Evolutionary conservation across 2,113 vertebrate genomes (phyloP).

Genomic region (Thinocorus orbignyianus): DNA sequence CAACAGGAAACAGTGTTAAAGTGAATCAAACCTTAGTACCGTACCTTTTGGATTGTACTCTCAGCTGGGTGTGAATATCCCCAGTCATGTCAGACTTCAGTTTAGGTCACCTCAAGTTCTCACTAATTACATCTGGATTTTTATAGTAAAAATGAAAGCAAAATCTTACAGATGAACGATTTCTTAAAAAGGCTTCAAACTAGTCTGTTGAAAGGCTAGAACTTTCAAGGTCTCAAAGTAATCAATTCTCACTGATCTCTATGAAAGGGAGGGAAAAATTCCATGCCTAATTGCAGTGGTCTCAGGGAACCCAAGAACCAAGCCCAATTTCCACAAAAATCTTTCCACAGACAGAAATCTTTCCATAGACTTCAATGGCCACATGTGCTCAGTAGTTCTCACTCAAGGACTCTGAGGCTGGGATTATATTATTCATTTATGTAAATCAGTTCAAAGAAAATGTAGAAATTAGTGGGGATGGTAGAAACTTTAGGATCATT

Average conservation of each 20-base stretch:
- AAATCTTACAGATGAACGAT: not conserved
- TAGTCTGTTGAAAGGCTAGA: not conserved
- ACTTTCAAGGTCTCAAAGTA: not conserved
- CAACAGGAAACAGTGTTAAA: not conserved
- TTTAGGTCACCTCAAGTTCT: not conserved
- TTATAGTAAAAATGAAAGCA: not conserved
- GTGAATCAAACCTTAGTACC: not conserved
- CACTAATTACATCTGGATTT: not conserved
- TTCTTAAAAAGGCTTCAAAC: not conserved
- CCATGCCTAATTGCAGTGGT: not conserved
- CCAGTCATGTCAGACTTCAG: not conserved
- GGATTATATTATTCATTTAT: slow-evolving; percentile 14
- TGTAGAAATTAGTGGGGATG: not conserved
- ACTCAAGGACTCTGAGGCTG: not conserved
- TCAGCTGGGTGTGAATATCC: not conserved
- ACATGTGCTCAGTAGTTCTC: slow-evolving; percentile 25
- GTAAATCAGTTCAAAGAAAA: slow-evolving; percentile 51
- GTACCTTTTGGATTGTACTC: not conserved
- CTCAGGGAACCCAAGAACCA: not conserved
- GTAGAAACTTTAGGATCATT: slow-evolving; percentile 18
- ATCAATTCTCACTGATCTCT: not conserved
- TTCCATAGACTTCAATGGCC: not conserved
- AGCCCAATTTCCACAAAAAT: slow-evolving; percentile 47
- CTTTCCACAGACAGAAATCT: slow-evolving; percentile 38
- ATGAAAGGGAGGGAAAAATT: not conserved